Conservation (phyloP, 2,113 vertebrate species). For the Hystrix brachyura region DNA sequence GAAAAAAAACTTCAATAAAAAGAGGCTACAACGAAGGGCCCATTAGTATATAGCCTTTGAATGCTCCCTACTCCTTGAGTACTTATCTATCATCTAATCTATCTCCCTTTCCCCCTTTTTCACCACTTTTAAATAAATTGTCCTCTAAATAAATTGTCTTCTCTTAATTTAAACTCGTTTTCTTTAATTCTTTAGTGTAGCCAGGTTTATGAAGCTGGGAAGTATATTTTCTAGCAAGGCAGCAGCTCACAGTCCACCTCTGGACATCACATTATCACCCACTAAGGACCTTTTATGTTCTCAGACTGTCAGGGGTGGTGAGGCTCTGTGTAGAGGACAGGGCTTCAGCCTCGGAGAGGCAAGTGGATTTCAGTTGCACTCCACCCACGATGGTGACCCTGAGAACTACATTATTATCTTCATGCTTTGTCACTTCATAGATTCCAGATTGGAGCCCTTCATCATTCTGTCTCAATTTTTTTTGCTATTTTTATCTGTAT, state of each 20-base stretch:
- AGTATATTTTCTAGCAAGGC: too few relatives aligned
- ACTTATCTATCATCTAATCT: too few relatives aligned
- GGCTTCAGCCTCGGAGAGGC: fast-evolving
- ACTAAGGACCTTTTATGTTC: not conserved
- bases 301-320: not conserved
- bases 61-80: too few relatives aligned
- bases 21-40: too few relatives aligned
- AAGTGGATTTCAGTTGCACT: not conserved
- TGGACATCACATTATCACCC: not conserved
- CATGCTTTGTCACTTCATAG: not conserved
- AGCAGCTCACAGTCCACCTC: too few relatives aligned
- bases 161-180: not conserved
- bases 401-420: not conserved
- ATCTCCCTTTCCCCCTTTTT: too few relatives aligned
- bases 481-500: not conserved
- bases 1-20: too few relatives aligned
- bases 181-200: not conserved
- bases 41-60: too few relatives aligned
- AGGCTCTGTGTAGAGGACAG: not conserved
- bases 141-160: too few relatives aligned
- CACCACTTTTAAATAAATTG: too few relatives aligned
- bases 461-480: not conserved
- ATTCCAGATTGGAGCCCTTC: fast-evolving
- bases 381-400: fast-evolving
- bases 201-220: too few relatives aligned